A percentile compares a stretch with the other conserved stretches of the same genome.
Evolutionary conservation across 1,140 invertebrate species (phyloP).

Genomic region (Varroa destructor): DNA sequence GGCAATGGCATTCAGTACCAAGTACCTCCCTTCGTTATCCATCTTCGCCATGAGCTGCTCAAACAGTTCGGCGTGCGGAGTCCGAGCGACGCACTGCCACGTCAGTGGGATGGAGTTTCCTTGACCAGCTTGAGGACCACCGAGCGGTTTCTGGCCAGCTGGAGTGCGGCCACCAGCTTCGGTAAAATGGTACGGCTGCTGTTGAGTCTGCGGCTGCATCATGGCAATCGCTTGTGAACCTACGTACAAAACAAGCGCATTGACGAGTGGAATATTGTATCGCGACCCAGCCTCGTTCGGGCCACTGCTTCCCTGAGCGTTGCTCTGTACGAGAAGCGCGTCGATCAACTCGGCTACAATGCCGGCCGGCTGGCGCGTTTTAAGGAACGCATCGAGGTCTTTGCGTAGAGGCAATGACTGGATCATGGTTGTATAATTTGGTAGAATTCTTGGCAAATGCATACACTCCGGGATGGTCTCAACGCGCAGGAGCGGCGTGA

Average conservation of each 20-base stretch:
- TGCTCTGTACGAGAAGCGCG: neutral
- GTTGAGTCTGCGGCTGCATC: conserved; percentile 56
- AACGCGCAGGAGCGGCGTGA: conserved; percentile 91
- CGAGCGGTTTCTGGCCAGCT: neutral
- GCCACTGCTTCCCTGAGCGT: neutral
- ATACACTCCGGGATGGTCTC: conserved; percentile 76
- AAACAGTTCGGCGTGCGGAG: conserved; percentile 98
- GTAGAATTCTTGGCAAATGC: conserved; percentile 65
- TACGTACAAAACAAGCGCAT: conserved; percentile 90
- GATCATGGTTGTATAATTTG: conserved; percentile 74
- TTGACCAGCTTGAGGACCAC: neutral
- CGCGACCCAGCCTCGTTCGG: conserved; percentile 66
- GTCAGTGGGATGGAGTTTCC: neutral
- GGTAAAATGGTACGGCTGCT: conserved; percentile 82
- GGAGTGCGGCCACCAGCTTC: conserved; percentile 2
- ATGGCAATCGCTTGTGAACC: conserved; percentile 77
- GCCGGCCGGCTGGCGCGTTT: conserved; percentile 81
- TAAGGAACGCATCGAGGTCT: conserved; percentile 84
- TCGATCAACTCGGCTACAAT: conserved; percentile 68
- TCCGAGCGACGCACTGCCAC: conserved; percentile 32
- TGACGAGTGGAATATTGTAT: conserved; percentile 92
- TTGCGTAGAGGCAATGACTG: conserved; percentile 48
- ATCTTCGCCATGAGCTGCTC: conserved; percentile 94
- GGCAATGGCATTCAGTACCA: conserved; percentile 94
- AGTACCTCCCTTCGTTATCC: conserved; percentile 82